A percentile compares a stretch with the other conserved stretches of the same genome.
phyloP scores from a whole-genome alignment of 1,140 invertebrate genomes.

The Octopus bimaculoides region DNA sequence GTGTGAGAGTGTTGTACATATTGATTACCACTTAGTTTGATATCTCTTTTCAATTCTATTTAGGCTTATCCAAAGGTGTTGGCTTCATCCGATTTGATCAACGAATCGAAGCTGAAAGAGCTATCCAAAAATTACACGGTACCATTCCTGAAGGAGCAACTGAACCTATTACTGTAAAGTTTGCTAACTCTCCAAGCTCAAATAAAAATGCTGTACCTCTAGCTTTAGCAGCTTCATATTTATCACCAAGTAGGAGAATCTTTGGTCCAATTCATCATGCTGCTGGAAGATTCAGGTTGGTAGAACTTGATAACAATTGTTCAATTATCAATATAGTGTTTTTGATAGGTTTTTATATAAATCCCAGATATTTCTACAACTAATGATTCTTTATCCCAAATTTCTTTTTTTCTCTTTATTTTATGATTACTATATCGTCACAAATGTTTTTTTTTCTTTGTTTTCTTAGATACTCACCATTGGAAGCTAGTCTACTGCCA shows the following conservation, averaged over 20 bases:
- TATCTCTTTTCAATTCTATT: conserved; percentile 20
- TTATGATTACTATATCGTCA: conserved; percentile 1
- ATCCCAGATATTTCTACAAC: too few relatives aligned
- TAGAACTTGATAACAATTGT: background rate
- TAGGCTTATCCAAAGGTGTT: conserved; percentile 96
- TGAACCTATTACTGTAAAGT: conserved; percentile 98
- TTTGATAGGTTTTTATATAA: too few relatives aligned
- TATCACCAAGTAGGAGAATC: conserved; percentile 68
- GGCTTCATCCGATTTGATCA: conserved; percentile 99
- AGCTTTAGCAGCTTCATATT: conserved; percentile 75
- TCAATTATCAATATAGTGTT: too few relatives aligned
- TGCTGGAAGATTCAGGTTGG: conserved; percentile 85
- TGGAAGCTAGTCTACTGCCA: conserved; percentile 45
- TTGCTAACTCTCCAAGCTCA: conserved; percentile 80
- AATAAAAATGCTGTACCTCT: conserved; percentile 52
- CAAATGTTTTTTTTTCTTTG: background rate
- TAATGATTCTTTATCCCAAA: too few relatives aligned
- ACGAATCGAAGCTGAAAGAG: conserved; percentile 92
- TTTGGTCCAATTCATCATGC: conserved; percentile 90
- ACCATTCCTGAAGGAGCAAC: conserved; percentile 87
- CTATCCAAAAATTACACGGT: conserved; percentile 96
- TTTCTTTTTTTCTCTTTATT: background rate
- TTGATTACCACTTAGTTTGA: too few relatives aligned
- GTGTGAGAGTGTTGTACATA: too few relatives aligned
- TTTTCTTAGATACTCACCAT: conserved; percentile 50